Evolutionary conservation across 2,888 invertebrate species (phyloP).

Genomic region (Apodemia hepburni): DNA sequence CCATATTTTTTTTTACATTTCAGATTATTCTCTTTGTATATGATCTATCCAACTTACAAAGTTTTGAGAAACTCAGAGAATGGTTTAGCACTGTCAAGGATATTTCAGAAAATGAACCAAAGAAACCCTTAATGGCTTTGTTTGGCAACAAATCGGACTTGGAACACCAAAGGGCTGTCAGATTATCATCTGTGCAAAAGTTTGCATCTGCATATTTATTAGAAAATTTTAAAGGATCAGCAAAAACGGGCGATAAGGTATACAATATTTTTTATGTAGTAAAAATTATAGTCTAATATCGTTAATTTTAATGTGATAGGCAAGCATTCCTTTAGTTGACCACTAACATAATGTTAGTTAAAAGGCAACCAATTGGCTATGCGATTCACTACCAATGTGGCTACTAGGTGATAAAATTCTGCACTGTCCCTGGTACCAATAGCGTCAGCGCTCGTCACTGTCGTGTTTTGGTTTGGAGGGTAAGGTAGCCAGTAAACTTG

Average conservation of each 20-base stretch:
- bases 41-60: constrained; percentile 89
- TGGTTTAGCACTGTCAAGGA: constrained; percentile 83
- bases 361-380: no score
- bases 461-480: no score
- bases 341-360: no score
- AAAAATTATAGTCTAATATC: constrained; percentile 9
- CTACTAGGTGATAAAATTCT: no score
- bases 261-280: constrained; percentile 27
- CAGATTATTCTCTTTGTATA: constrained; percentile 90
- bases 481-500: no score
- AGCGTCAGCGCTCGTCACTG: no score
- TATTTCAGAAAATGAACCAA: constrained; percentile 57
- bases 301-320: not conserved
- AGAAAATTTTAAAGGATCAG: constrained; percentile 82
- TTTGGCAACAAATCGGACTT: constrained; percentile 88
- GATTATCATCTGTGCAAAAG: constrained; percentile 82
- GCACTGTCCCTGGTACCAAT: no score
- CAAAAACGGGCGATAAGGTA: constrained; percentile 87
- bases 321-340: no score
- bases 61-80: constrained; percentile 86
- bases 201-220: constrained; percentile 83
- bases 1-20: constrained; percentile 42
- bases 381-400: no score
- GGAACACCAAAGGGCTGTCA: constrained; percentile 86
- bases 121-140: constrained; percentile 79